Evolutionary conservation across 1,140 invertebrate genomes (phyloP).

Genomic region (Atta cephalotes): DNA sequence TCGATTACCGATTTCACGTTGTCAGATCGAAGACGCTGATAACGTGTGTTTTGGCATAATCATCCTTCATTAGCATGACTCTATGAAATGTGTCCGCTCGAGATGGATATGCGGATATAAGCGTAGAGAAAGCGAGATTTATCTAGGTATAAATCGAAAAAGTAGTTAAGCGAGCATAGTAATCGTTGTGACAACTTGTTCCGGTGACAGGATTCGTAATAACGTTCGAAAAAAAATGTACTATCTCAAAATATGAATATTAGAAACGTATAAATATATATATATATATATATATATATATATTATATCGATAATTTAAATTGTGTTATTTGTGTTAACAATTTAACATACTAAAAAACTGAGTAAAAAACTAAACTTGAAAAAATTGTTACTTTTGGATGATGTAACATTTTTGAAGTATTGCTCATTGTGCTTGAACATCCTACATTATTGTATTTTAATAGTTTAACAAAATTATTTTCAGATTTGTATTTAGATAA

Average conservation of each 20-base stretch:
- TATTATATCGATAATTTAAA: background rate
- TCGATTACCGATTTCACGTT: slow-evolving; percentile 69
- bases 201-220: slow-evolving; percentile 46
- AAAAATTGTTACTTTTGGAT: background rate
- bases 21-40: slow-evolving; percentile 70
- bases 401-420: background rate
- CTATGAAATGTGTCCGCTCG: slow-evolving; percentile 28
- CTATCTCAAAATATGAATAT: slow-evolving; percentile 7
- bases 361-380: background rate
- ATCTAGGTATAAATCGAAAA: slow-evolving; percentile 52
- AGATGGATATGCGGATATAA: slow-evolving; percentile 33
- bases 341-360: background rate
- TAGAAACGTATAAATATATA: background rate
- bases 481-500: no score
- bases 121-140: slow-evolving; percentile 46
- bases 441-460: no score
- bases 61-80: slow-evolving; percentile 74
- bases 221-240: slow-evolving; percentile 21
- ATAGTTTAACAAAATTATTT: no score
- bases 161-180: slow-evolving; percentile 14
- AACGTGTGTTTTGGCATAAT: slow-evolving; percentile 70
- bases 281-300: background rate
- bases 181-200: slow-evolving; percentile 55
- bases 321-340: background rate
- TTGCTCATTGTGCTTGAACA: no score